Percentiles rank a stretch among this genome's conserved stretches.
These are phyloP conservation scores for Poecilobothrus nobilitatus DNA, from an alignment of 2,888 invertebrate genomes.

Conservation along the genomic window DNA sequence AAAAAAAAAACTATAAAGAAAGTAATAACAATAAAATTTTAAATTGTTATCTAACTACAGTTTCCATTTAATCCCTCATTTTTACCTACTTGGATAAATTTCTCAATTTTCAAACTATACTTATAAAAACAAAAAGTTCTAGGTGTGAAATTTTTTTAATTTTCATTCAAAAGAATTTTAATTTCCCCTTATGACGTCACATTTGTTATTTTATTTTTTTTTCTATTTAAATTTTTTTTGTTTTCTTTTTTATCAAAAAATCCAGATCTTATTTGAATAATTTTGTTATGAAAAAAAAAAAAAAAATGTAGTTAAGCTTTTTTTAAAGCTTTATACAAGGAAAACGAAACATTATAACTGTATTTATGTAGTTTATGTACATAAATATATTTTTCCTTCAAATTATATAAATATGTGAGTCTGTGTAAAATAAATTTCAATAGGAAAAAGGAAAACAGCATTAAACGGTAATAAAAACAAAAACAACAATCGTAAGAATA, in stretches of 20 bases:
- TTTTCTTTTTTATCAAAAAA: background rate
- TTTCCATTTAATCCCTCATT: no score
- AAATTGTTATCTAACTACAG: no score
- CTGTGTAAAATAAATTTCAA: background rate
- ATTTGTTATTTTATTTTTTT: background rate
- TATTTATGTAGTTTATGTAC: background rate
- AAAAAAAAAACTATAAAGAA: no score
- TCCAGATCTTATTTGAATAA: background rate
- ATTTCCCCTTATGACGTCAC: constrained; percentile 5
- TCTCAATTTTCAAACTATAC: no score
- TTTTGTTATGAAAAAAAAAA: background rate
- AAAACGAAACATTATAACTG: background rate
- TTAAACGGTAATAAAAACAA: background rate
- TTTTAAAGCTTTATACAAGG: background rate
- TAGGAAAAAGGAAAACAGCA: background rate
- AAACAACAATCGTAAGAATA: background rate
- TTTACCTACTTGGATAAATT: no score
- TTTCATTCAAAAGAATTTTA: no score
- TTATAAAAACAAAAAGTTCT: no score
- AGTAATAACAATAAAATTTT: no score
- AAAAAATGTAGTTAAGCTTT: no score
- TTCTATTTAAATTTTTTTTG: background rate
- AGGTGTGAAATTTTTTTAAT: no score
- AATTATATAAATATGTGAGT: background rate
- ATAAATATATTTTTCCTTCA: background rate